Percentiles rank a stretch among this genome's conserved stretches.
phyloP scores from a whole-genome alignment of 2,888 invertebrate genomes.

The Cotesia congregata region DNA sequence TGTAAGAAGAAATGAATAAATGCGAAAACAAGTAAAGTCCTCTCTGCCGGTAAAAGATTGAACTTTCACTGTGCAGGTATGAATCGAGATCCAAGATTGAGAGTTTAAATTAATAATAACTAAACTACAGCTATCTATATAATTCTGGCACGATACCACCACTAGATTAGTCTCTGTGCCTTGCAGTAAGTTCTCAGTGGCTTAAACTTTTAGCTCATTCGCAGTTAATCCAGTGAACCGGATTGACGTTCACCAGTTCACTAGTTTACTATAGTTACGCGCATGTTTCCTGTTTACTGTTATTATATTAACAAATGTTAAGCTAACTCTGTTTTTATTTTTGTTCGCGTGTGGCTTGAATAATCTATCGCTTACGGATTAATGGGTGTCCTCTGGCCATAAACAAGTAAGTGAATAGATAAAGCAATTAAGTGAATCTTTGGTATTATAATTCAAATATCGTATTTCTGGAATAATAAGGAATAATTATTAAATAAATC shows the following conservation, averaged over 20 bases:
- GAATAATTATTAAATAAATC: not conserved
- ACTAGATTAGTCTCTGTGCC: not conserved
- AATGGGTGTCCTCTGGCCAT: not conserved
- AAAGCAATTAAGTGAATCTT: not conserved
- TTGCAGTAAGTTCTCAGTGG: not conserved
- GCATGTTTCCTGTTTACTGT: not conserved
- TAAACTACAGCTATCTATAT: not conserved
- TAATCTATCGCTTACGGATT: not conserved
- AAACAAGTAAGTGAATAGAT: not conserved
- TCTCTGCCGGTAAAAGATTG: too few species aligned
- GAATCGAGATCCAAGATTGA: not conserved
- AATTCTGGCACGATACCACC: not conserved
- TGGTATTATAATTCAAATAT: not conserved
- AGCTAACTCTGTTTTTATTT: not conserved
- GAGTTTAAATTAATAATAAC: not conserved
- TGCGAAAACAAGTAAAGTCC: too few species aligned
- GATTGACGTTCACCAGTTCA: not conserved
- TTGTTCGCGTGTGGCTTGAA: not conserved
- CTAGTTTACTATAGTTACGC: not conserved
- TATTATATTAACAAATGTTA: not conserved
- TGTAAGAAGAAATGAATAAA: too few species aligned
- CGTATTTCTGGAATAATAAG: not conserved
- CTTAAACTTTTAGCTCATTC: not conserved
- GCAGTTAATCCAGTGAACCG: constrained; percentile 3
- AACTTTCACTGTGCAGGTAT: too few species aligned